Evolutionary conservation across 1,140 invertebrate genomes (phyloP), one percentile per base, ranked within the genome.

Genomic region (Cotesia chilonis): DNA sequence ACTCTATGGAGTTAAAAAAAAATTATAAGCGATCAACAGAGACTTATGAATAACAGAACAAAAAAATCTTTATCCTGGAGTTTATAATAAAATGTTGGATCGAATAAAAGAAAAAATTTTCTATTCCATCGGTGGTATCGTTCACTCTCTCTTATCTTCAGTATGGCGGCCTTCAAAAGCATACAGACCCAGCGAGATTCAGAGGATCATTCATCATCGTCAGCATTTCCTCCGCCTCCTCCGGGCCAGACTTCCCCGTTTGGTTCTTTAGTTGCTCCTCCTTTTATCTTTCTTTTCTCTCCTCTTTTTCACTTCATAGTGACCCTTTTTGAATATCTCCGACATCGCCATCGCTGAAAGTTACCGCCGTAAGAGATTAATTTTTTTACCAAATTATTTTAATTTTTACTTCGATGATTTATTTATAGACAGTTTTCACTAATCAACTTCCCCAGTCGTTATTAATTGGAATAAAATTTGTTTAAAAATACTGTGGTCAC

Each of bases 151-250:
- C 37, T 37, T 37, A 65, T 65, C 63, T 75, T 71, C 41, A 72
- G 61, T 61, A 77, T 75, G 77, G 75, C 76, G 74, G 77, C 69
- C 74, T 73, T 72, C 75, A 80, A 80, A 81, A 83, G 81, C 81
- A 78, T 80, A 78, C 72, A 78, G 71, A 77, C 79, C 75, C 76
- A 55, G 66, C 70, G 77, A 75, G 79, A 81, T 83, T 83, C 81
- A 77, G 74, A 80, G 79, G 80, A 78, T 78, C 79, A 85, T 85
- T 76, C 80, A 83, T 84, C 84, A 85, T 84, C 82, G 81, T 84
- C 83, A 83, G 68, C 76, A 74, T 73, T 84, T 74, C 78, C 79
- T 81, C 79, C 77, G 74, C 74, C 73, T 73, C 74, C 72, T 75
- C 71, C 76, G n/a, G 57, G 61, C 72, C 63, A 68, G 61, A 70